phyloP scores from a whole-genome alignment of 2,888 invertebrate species.

The Ypsolopha scabrella region DNA sequence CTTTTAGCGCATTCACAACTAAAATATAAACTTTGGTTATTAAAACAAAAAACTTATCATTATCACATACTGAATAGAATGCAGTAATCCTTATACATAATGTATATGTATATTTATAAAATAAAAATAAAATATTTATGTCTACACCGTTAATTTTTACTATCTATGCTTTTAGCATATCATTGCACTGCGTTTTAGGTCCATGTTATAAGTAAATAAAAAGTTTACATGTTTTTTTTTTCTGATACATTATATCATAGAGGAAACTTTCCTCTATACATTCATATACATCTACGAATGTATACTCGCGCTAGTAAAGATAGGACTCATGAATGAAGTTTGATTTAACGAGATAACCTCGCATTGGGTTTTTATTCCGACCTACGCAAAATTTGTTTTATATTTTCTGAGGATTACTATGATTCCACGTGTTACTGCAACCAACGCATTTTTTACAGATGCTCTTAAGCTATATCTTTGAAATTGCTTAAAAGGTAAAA shows the following conservation, averaged over 20 bases:
- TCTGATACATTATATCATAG: neutral
- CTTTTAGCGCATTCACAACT: constrained; percentile 1
- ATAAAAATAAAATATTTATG: neutral
- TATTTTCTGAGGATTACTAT: too few species aligned
- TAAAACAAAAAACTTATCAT: constrained; percentile 40
- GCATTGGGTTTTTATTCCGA: too few species aligned
- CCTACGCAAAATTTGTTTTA: too few species aligned
- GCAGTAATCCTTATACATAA: constrained; percentile 5
- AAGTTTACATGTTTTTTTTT: neutral
- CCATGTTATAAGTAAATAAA: too few species aligned
- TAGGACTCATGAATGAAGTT: too few species aligned
- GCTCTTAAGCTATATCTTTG: too few species aligned
- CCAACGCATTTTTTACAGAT: too few species aligned
- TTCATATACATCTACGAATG: neutral
- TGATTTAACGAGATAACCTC: too few species aligned
- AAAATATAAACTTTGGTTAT: constrained; percentile 48
- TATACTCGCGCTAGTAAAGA: too few species aligned
- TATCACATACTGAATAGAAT: constrained; percentile 39
- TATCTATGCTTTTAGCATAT: neutral
- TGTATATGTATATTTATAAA: neutral
- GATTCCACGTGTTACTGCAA: too few species aligned
- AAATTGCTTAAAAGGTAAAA: too few species aligned
- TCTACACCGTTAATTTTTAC: neutral
- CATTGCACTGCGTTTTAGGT: neutral
- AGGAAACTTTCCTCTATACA: too few species aligned